phyloP scores from a whole-genome alignment of 1,140 invertebrate species.

The Leptinotarsa lineolata region DNA sequence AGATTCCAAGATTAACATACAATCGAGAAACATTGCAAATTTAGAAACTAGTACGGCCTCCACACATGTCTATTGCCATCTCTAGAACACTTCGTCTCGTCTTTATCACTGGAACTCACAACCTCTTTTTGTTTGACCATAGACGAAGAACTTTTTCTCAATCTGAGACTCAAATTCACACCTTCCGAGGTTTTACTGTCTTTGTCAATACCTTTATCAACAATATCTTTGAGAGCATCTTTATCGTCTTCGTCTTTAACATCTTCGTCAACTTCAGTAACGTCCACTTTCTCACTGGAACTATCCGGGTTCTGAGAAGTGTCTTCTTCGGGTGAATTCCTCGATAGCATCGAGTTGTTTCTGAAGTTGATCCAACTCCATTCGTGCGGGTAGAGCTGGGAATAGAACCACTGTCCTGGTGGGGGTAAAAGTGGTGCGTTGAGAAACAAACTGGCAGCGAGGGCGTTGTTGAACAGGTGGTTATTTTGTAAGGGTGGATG shows the following conservation, averaged over 20 bases:
- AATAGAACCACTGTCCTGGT: conserved; percentile 74
- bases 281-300: conserved; percentile 49
- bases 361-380: conserved; percentile 65
- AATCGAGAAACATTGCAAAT: not conserved
- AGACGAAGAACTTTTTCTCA: conserved; percentile 49
- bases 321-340: conserved; percentile 56
- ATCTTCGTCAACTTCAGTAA: conserved; percentile 41
- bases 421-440: conserved; percentile 72
- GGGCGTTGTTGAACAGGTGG: conserved; percentile 66
- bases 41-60: conserved; percentile 61
- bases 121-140: conserved; percentile 53
- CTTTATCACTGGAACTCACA: conserved; percentile 55
- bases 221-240: conserved; percentile 1
- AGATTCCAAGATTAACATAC: not conserved
- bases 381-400: conserved; percentile 68
- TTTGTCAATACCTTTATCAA: conserved; percentile 27
- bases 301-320: conserved; percentile 52
- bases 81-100: conserved; percentile 44
- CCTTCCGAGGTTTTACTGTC: conserved; percentile 41
- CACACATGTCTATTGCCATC: conserved; percentile 60
- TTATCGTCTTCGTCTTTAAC: conserved; percentile 16
- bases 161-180: conserved; percentile 49
- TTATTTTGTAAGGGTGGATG: conserved; percentile 52
- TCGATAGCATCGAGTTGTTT: conserved; percentile 57
- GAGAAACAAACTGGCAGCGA: conserved; percentile 71